Evolutionary conservation across 2,113 vertebrate species (phyloP).

Genomic region (Hippocampus guttulatus): DNA sequence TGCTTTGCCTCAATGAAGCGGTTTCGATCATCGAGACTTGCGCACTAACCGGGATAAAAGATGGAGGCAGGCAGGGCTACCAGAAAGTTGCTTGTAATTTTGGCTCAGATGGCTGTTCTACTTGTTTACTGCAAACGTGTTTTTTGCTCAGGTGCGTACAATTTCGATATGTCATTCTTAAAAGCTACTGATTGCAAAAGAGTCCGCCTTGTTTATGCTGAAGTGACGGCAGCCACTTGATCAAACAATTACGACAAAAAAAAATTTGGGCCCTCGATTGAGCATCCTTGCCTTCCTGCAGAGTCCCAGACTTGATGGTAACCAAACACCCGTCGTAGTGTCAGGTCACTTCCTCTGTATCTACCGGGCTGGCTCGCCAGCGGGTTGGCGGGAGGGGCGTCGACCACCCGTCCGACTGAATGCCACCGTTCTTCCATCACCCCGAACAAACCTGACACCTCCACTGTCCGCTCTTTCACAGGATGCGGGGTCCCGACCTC

Average conservation of each 20-base stretch:
- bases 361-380: conserved; percentile 44
- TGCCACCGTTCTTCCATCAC: conserved; percentile 23
- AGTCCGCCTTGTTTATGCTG: not conserved
- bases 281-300: conserved; percentile 14
- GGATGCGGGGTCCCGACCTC: not conserved
- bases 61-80: not conserved
- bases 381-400: not conserved
- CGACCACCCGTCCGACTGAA: conserved; percentile 18
- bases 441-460: conserved; percentile 24
- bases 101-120: not conserved
- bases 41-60: not conserved
- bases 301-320: conserved; percentile 40
- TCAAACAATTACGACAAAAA: not conserved
- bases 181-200: not conserved
- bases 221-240: not conserved
- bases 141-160: not conserved
- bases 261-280: conserved; percentile 33
- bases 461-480: conserved; percentile 10
- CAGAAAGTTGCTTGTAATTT: not conserved
- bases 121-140: not conserved
- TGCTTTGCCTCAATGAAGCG: not conserved
- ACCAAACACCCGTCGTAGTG: conserved; percentile 54
- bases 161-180: not conserved
- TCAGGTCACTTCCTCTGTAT: conserved; percentile 60
- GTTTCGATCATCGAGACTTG: not conserved